Percentiles rank a stretch among this genome's conserved stretches.
Conservation (phyloP, 2,888 invertebrate species). For the Melieria omissa region DNA sequence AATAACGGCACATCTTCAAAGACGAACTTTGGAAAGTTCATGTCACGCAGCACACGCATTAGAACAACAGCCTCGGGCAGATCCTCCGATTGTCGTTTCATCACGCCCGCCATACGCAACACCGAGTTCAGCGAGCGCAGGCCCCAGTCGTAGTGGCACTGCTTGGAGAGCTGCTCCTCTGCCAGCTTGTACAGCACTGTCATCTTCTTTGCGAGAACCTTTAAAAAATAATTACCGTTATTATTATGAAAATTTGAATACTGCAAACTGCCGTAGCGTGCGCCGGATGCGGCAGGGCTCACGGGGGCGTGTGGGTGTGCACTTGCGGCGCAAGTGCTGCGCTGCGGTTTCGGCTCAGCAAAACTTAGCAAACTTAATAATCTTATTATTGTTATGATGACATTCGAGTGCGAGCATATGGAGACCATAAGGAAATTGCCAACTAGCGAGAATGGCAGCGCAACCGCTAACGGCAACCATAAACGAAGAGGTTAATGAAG, state of each 20-base stretch:
- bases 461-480: constrained; percentile 4
- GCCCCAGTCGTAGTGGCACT: constrained; percentile 95
- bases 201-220: constrained; percentile 91
- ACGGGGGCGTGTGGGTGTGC: background rate
- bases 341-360: constrained; percentile 9
- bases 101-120: constrained; percentile 89
- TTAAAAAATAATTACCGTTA: constrained; percentile 15
- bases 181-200: constrained; percentile 89
- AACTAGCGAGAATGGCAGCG: background rate
- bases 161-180: constrained; percentile 88
- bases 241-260: constrained; percentile 16
- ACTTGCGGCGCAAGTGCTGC: background rate
- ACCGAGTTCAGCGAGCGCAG: constrained; percentile 91
- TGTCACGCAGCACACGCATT: constrained; percentile 90
- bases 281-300: background rate
- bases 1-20: constrained; percentile 92
- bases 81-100: constrained; percentile 82
- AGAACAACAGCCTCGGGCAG: constrained; percentile 87
- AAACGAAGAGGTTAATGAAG: constrained; percentile 16
- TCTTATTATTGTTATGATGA: constrained; percentile 26
- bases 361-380: constrained; percentile 13
- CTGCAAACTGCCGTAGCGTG: background rate
- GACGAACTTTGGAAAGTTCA: constrained; percentile 94
- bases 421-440: constrained; percentile 6
- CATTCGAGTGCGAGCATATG: constrained; percentile 17